Conservation (phyloP, 1,140 invertebrate species). For the Tetramorium alpestre region DNA sequence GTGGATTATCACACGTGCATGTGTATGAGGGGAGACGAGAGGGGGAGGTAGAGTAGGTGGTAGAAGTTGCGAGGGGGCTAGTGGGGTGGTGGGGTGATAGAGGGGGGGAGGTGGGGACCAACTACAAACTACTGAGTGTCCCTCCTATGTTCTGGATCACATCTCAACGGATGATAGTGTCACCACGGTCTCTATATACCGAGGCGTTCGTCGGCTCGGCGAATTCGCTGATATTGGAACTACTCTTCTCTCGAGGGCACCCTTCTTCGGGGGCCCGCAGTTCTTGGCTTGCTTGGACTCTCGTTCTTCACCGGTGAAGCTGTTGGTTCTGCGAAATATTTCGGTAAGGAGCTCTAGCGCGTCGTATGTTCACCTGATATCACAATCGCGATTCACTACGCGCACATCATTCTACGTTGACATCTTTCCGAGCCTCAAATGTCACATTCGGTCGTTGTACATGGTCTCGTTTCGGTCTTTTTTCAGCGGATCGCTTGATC, state of each 20-base stretch:
- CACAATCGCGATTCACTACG: slow-evolving; percentile 38
- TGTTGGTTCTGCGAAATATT: background rate
- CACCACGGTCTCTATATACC: slow-evolving; percentile 76
- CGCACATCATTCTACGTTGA: slow-evolving; percentile 18
- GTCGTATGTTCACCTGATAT: slow-evolving; percentile 14
- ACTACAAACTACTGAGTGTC: slow-evolving; percentile 85
- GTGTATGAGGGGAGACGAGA: too few species aligned
- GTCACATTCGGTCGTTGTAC: slow-evolving; percentile 3
- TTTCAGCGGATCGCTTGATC: background rate
- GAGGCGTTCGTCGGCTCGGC: slow-evolving; percentile 34
- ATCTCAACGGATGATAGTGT: slow-evolving; percentile 81
- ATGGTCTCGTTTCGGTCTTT: background rate
- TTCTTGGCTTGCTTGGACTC: background rate
- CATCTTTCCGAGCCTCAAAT: background rate
- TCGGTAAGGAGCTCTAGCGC: background rate
- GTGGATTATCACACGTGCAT: too few species aligned
- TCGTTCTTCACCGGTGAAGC: background rate
- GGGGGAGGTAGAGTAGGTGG: too few species aligned
- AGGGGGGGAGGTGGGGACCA: slow-evolving; percentile 69
- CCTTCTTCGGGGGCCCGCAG: slow-evolving; percentile 14
- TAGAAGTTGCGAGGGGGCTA: too few species aligned
- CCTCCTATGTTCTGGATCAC: slow-evolving; percentile 81
- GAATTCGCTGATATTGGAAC: slow-evolving; percentile 5
- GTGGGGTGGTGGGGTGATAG: slow-evolving; percentile 9
- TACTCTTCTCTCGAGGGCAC: background rate